phyloP scores from a whole-genome alignment of 2,888 invertebrate species.

The Cataglyphis cursor region DNA sequence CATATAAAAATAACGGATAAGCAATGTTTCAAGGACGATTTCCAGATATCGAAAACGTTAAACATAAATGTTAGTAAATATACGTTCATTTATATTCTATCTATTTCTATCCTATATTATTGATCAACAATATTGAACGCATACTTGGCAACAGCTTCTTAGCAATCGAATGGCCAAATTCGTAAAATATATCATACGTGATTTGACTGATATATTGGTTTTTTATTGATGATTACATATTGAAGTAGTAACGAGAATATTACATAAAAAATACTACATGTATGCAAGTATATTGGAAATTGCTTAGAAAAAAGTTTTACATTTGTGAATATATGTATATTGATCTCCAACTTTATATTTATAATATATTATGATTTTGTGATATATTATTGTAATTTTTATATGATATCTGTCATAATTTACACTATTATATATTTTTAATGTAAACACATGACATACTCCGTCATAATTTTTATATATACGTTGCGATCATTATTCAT shows the following conservation, averaged over 20 bases:
- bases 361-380: not conserved
- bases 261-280: not conserved
- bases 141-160: not conserved
- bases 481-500: not conserved
- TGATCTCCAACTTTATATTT: not conserved
- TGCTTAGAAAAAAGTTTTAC: not conserved
- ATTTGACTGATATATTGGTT: not conserved
- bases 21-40: conserved; percentile 31
- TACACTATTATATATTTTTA: not conserved
- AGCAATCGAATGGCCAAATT: not conserved
- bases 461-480: not conserved
- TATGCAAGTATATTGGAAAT: not conserved
- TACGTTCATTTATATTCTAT: not conserved
- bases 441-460: not conserved
- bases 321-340: not conserved
- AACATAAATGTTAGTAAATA: not conserved
- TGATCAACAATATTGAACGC: not conserved
- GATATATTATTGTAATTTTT: not conserved
- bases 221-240: not conserved
- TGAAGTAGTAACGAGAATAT: not conserved
- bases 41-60: conserved; percentile 24
- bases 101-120: conserved; percentile 15
- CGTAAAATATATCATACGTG: not conserved
- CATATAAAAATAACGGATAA: conserved; percentile 29
- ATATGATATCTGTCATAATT: not conserved